A percentile compares a stretch with the other conserved stretches of the same genome.
Evolutionary conservation across 2,888 invertebrate species (phyloP).

Genomic region (Cryptus armator): DNA sequence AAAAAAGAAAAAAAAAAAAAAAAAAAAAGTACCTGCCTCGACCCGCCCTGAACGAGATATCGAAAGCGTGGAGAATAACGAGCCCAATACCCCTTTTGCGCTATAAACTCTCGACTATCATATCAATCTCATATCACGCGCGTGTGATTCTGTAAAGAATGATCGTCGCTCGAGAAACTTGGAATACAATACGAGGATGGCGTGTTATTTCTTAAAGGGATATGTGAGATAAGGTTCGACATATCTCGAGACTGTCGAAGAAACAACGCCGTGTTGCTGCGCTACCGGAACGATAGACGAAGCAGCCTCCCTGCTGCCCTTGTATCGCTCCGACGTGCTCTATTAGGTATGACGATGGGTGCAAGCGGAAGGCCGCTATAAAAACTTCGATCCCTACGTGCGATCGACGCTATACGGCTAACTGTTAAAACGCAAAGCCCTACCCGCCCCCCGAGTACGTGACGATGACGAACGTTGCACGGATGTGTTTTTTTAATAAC

Average conservation of each 20-base stretch:
- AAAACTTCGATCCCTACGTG: slow-evolving; percentile 39
- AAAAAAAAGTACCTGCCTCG: not conserved
- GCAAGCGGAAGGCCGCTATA: slow-evolving; percentile 27
- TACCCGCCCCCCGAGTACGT: not conserved
- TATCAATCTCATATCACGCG: slow-evolving; percentile 55
- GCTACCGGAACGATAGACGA: slow-evolving; percentile 9
- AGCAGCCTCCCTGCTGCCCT: not conserved
- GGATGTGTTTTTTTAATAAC: slow-evolving; percentile 8
- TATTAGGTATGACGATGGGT: slow-evolving; percentile 37
- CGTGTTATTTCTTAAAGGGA: not conserved
- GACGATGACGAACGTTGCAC: slow-evolving; percentile 20
- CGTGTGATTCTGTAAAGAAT: slow-evolving; percentile 13
- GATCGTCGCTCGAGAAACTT: slow-evolving; percentile 23
- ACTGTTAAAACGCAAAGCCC: slow-evolving; percentile 14
- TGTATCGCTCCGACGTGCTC: slow-evolving; percentile 46
- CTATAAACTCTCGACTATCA: slow-evolving; percentile 36
- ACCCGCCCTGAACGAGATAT: slow-evolving; percentile 1
- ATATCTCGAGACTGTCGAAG: not conserved
- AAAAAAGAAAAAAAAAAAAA: not conserved
- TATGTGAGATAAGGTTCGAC: not conserved
- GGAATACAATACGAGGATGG: not conserved
- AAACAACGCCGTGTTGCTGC: slow-evolving; percentile 20
- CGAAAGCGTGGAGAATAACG: slow-evolving; percentile 28
- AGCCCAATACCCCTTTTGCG: not conserved
- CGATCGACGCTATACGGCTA: slow-evolving; percentile 31